These are phyloP conservation scores for Leucozona laternaria DNA, from an alignment of 2,888 invertebrate genomes.

Conservation along the genomic window DNA sequence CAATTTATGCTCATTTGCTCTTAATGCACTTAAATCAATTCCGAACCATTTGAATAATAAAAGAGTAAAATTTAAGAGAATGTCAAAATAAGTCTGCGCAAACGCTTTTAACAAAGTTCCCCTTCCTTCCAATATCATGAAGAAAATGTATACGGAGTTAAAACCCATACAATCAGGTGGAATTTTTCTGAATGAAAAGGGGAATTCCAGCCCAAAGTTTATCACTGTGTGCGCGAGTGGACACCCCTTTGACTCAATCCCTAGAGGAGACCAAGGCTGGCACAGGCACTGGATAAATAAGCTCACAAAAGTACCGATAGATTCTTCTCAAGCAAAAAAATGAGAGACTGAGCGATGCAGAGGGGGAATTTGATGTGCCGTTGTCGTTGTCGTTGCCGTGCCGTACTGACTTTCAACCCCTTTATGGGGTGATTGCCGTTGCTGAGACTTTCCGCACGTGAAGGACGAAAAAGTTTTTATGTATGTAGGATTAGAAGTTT, in stretches of 20 bases:
- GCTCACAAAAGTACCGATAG: constrained; percentile 46
- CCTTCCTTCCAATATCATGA: constrained; percentile 48
- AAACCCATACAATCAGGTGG: constrained; percentile 67
- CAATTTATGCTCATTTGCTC: not conserved
- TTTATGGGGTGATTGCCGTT: constrained; percentile 73
- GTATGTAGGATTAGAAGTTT: constrained; percentile 28
- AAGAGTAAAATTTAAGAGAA: constrained; percentile 65
- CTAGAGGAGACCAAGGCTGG: constrained; percentile 26
- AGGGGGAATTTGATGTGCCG: constrained; percentile 39
- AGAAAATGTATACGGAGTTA: not conserved
- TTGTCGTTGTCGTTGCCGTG: too few species aligned
- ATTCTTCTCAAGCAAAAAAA: constrained; percentile 33
- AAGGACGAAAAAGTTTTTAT: constrained; percentile 69
- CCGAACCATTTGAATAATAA: constrained; percentile 1
- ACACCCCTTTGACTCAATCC: constrained; percentile 60
- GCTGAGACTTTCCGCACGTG: constrained; percentile 68
- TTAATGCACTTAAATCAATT: not conserved
- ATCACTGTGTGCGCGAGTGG: constrained; percentile 35
- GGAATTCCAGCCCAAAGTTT: constrained; percentile 28
- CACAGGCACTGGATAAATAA: constrained; percentile 69
- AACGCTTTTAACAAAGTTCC: constrained; percentile 41
- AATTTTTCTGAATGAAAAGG: constrained; percentile 75
- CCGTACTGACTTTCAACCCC: constrained; percentile 73
- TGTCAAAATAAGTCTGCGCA: constrained; percentile 48
- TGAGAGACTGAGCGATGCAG: not conserved